Percentiles rank a stretch among this genome's conserved stretches.
phyloP scores from a whole-genome alignment of 2,888 invertebrate species.

The Hedya salicella region DNA sequence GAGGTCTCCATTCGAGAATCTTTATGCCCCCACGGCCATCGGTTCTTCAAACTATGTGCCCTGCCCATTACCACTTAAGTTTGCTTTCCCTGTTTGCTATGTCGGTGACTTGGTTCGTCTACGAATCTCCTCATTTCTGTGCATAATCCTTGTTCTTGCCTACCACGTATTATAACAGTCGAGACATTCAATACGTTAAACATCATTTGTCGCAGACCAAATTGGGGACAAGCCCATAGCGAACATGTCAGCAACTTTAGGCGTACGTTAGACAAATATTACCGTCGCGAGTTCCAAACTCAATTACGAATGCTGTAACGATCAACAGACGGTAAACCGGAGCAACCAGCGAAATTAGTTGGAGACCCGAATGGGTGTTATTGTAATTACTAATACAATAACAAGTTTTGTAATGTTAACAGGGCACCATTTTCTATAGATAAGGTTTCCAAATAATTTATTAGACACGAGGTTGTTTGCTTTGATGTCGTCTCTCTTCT shows the following conservation, averaged over 20 bases:
- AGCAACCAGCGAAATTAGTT: slow-evolving; percentile 46
- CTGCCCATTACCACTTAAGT: too few relatives aligned
- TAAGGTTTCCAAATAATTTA: not conserved
- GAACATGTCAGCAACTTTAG: slow-evolving; percentile 32
- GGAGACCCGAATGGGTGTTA: slow-evolving; percentile 30
- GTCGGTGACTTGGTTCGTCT: too few relatives aligned
- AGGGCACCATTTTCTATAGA: not conserved
- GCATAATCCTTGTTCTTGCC: too few relatives aligned
- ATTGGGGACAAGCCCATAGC: slow-evolving; percentile 24
- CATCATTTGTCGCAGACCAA: slow-evolving; percentile 26
- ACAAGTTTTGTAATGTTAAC: slow-evolving; percentile 28
- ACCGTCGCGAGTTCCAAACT: slow-evolving; percentile 59
- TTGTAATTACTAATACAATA: slow-evolving; percentile 34
- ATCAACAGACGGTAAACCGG: slow-evolving; percentile 49
- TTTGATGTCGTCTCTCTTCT: too few relatives aligned
- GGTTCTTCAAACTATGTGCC: too few relatives aligned
- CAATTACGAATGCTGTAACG: slow-evolving; percentile 60
- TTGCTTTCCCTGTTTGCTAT: too few relatives aligned
- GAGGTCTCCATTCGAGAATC: too few relatives aligned
- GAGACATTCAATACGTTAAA: slow-evolving; percentile 31
- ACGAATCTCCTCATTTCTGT: too few relatives aligned
- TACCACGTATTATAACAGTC: not conserved
- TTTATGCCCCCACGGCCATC: too few relatives aligned
- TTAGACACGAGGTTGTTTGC: not conserved
- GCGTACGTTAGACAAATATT: slow-evolving; percentile 55